phyloP scores from a whole-genome alignment of 2,113 vertebrate species.

The Cyprinus carpio region DNA sequence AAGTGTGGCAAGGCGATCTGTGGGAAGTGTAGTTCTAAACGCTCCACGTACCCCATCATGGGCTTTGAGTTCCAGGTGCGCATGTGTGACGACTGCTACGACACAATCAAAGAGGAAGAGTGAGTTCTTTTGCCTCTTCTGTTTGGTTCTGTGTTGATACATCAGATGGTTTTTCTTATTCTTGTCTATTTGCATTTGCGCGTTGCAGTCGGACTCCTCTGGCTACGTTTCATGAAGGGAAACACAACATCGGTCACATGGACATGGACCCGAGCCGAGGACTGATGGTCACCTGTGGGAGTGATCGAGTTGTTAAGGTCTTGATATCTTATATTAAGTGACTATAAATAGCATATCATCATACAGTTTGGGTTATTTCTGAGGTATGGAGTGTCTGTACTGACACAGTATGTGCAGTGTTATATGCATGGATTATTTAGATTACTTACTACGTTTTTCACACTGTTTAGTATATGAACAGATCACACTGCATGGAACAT shows the following conservation, averaged over 20 bases:
- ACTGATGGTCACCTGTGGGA: conserved; percentile 96
- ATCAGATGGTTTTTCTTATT: conserved; percentile 14
- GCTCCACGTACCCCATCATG: conserved; percentile 92
- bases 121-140: conserved; percentile 74
- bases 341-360: background rate
- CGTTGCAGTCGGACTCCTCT: conserved; percentile 84
- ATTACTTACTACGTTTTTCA: background rate
- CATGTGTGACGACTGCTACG: conserved; percentile 91
- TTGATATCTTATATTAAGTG: background rate
- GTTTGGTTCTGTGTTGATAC: background rate
- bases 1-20: conserved; percentile 96
- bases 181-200: conserved; percentile 27
- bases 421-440: background rate
- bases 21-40: conserved; percentile 92
- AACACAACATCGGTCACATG: conserved; percentile 96
- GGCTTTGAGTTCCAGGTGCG: conserved; percentile 98
- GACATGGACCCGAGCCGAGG: conserved; percentile 92
- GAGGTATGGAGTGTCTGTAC: background rate
- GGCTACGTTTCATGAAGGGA: conserved; percentile 97
- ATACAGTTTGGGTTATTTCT: background rate
- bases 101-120: conserved; percentile 95
- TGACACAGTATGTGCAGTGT: background rate
- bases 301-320: conserved; percentile 94
- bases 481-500: background rate
- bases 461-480: background rate